Evolutionary conservation across 2,113 vertebrate species (phyloP), one percentile per base, ranked within the genome.

Genomic region (Takifugu flavidus): DNA sequence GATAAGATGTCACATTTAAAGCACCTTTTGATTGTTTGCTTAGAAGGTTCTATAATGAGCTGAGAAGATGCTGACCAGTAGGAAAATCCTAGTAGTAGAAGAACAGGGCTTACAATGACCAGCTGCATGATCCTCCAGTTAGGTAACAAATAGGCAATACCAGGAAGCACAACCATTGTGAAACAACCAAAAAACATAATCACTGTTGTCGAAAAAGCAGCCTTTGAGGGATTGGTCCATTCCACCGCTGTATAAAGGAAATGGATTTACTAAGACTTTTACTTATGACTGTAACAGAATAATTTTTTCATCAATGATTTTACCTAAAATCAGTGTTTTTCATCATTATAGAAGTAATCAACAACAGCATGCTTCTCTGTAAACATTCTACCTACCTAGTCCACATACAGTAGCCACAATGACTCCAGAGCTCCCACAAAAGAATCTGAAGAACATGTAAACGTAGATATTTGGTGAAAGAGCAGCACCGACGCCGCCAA

Each of bases 121-220:
- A 95, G 73, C 39, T 96, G 86, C 53, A 98, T 72, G 26, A 88
- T 56, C 77, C 94, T 93, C 95, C 95, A 98, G 82, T 92, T 84
- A 0, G 13, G 89, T 54, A 97, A 61, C 0, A 82, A 82, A 0
- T 93, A 97, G 54, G 93, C 90, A 2, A 96, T 29, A 0, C 94
- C 94, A 0, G 94, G 86, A n/a, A 96, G 59, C 2, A 80, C 0
- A 80, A 94, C 92, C 75, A 92, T 83, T 2, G 93, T 93, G 0
- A 88, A 0, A 1, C 91, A n/a, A 34, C 69, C 26, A 80, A 65
- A 66, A 3, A 75, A 0, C 13, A 93, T 82, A 20, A 59, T 25
- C 3, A 39, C 0, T 1, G 1, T 11, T 47, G 93, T 83, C 3
- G 89, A 87, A 4, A 74, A 67, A 0, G 92, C 90, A 14, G 94